phyloP scores from a whole-genome alignment of 2,888 invertebrate genomes.

The Melinaea menophilus region DNA sequence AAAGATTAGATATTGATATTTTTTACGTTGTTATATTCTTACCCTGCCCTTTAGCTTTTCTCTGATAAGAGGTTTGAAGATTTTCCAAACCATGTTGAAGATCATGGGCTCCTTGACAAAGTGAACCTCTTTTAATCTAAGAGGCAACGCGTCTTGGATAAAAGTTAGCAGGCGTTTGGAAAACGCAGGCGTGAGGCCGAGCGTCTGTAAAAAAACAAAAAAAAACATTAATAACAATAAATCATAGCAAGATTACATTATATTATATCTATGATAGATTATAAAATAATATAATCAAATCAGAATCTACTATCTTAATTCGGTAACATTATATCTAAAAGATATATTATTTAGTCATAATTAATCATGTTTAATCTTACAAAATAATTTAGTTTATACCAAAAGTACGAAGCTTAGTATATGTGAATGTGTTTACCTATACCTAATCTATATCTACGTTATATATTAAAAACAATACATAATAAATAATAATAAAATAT shows the following conservation, averaged over 20 bases:
- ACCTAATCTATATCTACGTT: too few relatives aligned
- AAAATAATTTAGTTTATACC: too few relatives aligned
- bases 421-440: too few relatives aligned
- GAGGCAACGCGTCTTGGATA: slow-evolving; percentile 92
- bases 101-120: slow-evolving; percentile 91
- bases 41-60: slow-evolving; percentile 88
- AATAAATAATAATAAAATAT: too few relatives aligned
- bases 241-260: slow-evolving; percentile 1
- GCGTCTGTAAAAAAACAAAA: slow-evolving; percentile 61
- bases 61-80: slow-evolving; percentile 89
- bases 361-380: too few relatives aligned
- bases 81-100: slow-evolving; percentile 89
- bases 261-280: not conserved
- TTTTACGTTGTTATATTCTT: slow-evolving; percentile 49
- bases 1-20: too few relatives aligned
- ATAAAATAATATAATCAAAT: not conserved
- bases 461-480: too few relatives aligned
- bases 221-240: not conserved
- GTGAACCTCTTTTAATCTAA: slow-evolving; percentile 90
- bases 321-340: too few relatives aligned
- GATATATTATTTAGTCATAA: too few relatives aligned
- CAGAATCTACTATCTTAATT: too few relatives aligned
- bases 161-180: slow-evolving; percentile 86
- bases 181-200: slow-evolving; percentile 84
- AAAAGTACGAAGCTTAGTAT: too few relatives aligned